Evolutionary conservation across 2,888 invertebrate species (phyloP).

Genomic region (Apotomis turbidana): DNA sequence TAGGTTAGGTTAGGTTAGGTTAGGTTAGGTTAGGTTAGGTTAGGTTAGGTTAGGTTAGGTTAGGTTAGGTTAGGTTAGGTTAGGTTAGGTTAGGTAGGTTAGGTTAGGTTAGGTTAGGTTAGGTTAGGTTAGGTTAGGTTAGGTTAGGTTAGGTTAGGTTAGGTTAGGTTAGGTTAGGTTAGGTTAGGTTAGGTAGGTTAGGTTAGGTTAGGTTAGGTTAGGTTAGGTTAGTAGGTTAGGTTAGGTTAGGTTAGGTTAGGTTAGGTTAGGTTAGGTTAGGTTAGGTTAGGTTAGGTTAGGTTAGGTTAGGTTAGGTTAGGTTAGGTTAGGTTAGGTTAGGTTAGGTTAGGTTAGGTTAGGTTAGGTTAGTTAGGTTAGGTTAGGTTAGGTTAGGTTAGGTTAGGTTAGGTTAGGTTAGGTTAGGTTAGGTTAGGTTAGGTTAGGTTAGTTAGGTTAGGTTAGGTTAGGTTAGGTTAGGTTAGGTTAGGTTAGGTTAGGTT

Average conservation of each 20-base stretch:
- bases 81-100: conserved; percentile 43
- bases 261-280: conserved; percentile 44
- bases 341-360: conserved; percentile 42
- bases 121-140: conserved; percentile 42
- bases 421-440: not conserved
- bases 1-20: conserved; percentile 35
- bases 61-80: conserved; percentile 43
- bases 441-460: not conserved
- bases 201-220: too few species aligned
- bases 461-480: conserved; percentile 1
- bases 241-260: conserved; percentile 44
- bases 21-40: conserved; percentile 39
- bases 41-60: conserved; percentile 43
- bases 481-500: not conserved
- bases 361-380: conserved; percentile 37
- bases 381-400: conserved; percentile 35
- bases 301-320: conserved; percentile 43
- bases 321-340: conserved; percentile 41
- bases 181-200: too few species aligned
- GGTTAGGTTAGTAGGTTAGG: conserved; percentile 44
- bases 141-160: conserved; percentile 43
- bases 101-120: too few species aligned
- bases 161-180: conserved; percentile 38
- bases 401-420: not conserved
- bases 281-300: conserved; percentile 43